Evolutionary conservation across 1,140 invertebrate species (phyloP).

Genomic region (Coptotermes formosanus): DNA sequence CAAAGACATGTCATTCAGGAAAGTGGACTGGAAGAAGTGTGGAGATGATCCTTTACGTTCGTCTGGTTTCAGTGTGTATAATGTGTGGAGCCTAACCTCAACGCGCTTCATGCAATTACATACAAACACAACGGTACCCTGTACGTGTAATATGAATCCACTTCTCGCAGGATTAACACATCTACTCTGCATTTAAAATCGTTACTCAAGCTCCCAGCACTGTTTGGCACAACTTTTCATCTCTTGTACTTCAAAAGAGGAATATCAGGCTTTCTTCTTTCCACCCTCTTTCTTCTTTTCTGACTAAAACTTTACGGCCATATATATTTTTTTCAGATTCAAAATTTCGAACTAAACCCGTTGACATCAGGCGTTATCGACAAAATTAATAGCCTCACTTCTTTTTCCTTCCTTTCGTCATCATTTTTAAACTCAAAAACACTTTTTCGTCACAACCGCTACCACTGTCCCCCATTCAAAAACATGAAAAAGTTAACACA

Average conservation of each 20-base stretch:
- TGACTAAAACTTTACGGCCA: conserved; percentile 9
- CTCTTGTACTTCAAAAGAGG: not conserved
- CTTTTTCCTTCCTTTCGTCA: conserved; percentile 35
- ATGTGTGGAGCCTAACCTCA: no score
- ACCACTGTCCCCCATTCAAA: conserved; percentile 2
- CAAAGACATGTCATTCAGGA: no score
- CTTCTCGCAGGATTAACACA: no score
- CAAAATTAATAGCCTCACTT: conserved; percentile 38
- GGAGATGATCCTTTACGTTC: no score
- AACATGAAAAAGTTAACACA: conserved; percentile 22
- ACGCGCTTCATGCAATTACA: no score
- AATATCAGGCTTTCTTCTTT: not conserved
- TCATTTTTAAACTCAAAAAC: conserved; percentile 30
- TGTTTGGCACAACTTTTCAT: not conserved
- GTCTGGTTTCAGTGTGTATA: no score
- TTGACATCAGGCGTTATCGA: conserved; percentile 36
- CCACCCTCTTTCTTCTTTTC: conserved; percentile 20
- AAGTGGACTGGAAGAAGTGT: no score
- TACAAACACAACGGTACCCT: no score
- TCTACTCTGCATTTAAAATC: no score
- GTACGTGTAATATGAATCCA: no score
- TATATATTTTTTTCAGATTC: conserved; percentile 30
- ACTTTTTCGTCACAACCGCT: conserved; percentile 32
- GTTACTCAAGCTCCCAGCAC: no score
- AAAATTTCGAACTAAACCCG: conserved; percentile 33